Conservation (phyloP, 2,113 vertebrate species). For the Apaloderma vittatum region DNA sequence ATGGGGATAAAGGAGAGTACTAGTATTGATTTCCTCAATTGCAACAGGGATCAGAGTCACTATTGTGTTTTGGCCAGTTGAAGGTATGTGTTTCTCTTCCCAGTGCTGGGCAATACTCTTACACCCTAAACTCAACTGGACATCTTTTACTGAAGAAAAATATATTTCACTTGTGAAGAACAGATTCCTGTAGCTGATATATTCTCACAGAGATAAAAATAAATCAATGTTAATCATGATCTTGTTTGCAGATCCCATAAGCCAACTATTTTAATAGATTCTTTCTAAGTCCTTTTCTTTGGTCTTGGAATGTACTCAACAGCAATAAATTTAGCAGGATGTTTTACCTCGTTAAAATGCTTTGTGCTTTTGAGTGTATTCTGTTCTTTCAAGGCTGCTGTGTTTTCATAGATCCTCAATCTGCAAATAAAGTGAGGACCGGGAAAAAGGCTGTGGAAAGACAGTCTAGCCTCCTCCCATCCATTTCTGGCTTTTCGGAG, state of each 20-base stretch:
- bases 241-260: background rate
- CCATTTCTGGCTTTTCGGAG: background rate
- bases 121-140: background rate
- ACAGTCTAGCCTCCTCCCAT: background rate
- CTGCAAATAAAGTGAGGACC: background rate
- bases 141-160: background rate
- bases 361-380: background rate
- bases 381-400: background rate
- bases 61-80: accelerated
- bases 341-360: slow-evolving; percentile 47
- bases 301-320: slow-evolving; percentile 19
- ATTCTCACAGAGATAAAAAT: background rate
- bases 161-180: background rate
- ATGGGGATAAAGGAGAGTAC: background rate
- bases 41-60: background rate
- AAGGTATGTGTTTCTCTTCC: background rate
- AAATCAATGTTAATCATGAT: background rate
- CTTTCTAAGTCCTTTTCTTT: background rate
- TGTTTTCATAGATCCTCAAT: background rate
- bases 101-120: background rate
- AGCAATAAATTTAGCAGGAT: slow-evolving; percentile 38
- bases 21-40: background rate
- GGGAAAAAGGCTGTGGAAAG: background rate
- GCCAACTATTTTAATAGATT: slow-evolving; percentile 47
- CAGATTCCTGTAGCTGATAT: background rate